Conservation (phyloP, 2,113 vertebrate species). For the Scomber scombrus region DNA sequence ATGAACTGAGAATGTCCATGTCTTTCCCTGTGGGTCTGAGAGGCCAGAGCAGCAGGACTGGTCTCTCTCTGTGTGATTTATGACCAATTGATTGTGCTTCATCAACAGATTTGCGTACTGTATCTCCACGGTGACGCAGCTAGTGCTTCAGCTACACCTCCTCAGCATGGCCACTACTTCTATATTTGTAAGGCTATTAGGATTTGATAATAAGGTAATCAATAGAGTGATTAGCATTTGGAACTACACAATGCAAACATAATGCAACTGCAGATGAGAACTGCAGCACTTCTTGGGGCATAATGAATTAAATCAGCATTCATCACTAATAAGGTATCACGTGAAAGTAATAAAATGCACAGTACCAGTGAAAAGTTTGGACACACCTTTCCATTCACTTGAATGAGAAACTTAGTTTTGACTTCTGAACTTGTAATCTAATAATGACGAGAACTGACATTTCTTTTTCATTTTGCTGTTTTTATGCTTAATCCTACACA, state of each 20-base stretch:
- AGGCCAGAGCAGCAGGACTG: conserved; percentile 48
- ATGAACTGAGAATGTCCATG: conserved; percentile 35
- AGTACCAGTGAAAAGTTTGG: not conserved
- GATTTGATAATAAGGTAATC: conserved; percentile 66
- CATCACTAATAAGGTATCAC: not conserved
- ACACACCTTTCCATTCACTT: not conserved
- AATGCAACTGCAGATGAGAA: conserved; percentile 44
- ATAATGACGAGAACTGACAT: not conserved
- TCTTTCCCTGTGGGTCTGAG: conserved; percentile 51
- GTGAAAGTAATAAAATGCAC: not conserved
- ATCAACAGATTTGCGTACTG: conserved; percentile 77
- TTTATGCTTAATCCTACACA: conserved; percentile 59
- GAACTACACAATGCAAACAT: conserved; percentile 23
- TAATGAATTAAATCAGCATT: conserved; percentile 39
- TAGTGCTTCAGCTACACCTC: conserved; percentile 5
- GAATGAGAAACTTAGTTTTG: not conserved
- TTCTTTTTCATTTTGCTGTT: conserved; percentile 21
- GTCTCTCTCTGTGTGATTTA: conserved; percentile 76
- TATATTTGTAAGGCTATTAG: conserved; percentile 55
- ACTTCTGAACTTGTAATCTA: not conserved
- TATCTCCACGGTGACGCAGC: conserved; percentile 56
- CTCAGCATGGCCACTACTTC: conserved; percentile 29
- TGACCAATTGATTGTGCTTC: conserved; percentile 77
- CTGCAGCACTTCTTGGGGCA: conserved; percentile 12
- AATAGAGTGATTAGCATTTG: conserved; percentile 67